Evolutionary conservation across 2,113 vertebrate species (phyloP).

Genomic region (Fukomys damarensis): DNA sequence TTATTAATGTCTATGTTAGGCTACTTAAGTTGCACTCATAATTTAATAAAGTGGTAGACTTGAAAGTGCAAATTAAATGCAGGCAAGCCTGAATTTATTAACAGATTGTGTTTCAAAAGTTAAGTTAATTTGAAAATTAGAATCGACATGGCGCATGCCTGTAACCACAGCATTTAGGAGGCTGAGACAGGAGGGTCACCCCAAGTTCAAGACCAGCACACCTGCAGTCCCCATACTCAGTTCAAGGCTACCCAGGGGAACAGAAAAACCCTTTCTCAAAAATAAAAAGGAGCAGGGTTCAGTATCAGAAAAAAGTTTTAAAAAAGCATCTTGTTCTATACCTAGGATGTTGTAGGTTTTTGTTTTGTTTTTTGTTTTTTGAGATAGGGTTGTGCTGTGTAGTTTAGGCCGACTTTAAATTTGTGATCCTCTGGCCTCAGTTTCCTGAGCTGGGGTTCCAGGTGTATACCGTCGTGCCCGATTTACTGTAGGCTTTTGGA

Average conservation of each 20-base stretch:
- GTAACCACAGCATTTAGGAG: background rate
- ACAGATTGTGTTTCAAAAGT: background rate
- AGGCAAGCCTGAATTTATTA: background rate
- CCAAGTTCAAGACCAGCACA: background rate
- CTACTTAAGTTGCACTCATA: background rate
- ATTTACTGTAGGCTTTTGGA: background rate
- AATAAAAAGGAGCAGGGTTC: background rate
- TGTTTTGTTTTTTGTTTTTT: background rate
- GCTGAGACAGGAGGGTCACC: background rate
- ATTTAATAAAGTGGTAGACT: background rate
- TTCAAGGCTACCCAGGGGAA: too few relatives aligned
- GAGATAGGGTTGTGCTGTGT: background rate
- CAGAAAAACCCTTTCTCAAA: background rate
- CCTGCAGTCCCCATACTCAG: too few relatives aligned
- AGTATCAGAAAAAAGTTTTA: background rate
- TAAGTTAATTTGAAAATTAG: background rate
- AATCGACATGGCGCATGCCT: background rate
- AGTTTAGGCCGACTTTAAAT: background rate
- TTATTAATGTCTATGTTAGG: background rate
- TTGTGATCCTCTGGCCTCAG: background rate
- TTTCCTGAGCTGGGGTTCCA: background rate
- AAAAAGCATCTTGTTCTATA: background rate
- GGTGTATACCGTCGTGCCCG: background rate
- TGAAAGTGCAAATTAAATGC: background rate
- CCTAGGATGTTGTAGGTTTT: background rate